Evolutionary conservation across 2,797 vertebrate species (phyloP), one percentile per base, ranked within the genome.

Genomic region (Molossus molossus): DNA sequence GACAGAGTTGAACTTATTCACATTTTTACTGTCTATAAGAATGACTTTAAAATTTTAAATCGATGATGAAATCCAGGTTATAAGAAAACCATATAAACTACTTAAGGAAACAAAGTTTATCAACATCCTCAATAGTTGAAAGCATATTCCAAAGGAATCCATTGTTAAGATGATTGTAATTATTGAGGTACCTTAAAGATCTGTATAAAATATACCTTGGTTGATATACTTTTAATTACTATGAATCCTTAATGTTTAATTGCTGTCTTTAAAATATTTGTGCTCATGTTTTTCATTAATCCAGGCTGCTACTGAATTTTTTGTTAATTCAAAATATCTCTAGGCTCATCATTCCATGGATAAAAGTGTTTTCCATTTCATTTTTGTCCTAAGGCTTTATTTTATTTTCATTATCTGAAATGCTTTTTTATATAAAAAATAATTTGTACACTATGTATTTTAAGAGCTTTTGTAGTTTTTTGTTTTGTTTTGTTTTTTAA

Each of bases 271-370:
- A 85, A 94, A 94, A 92, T 65, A 70, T 88, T 29, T 84, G 40
- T 87, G 13, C 33, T 82, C 11, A n/a, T 50, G 72, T 79, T 79
- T 92, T 97, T 70, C 65, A 92, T 75, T 53, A 92, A 62, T 58
- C 8, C 13, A 50, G 21, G 21, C 5, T 95, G 91, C 91, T 73
- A 70, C 27, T 95, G 48, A 94, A 65, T 20, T 9, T 76, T 90
- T 81, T 94, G 10, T 75, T 82, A 92, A 87, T 94, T 94, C 45
- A 87, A 90, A 93, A 72, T 83, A 67, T 73, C 15, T 93, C 20
- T 84, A 90, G 29, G 27, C 9, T 40, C 33, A 91, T 40, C 33
- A 91, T 58, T 17, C 17, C 21, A 58, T 94, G 64, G 25, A 72
- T 79, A 60, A 65, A 89, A 93, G 29, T 25, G 5, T 45, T 89